Conservation (phyloP, 2,113 vertebrate species). For the Camarhynchus parvulus region DNA sequence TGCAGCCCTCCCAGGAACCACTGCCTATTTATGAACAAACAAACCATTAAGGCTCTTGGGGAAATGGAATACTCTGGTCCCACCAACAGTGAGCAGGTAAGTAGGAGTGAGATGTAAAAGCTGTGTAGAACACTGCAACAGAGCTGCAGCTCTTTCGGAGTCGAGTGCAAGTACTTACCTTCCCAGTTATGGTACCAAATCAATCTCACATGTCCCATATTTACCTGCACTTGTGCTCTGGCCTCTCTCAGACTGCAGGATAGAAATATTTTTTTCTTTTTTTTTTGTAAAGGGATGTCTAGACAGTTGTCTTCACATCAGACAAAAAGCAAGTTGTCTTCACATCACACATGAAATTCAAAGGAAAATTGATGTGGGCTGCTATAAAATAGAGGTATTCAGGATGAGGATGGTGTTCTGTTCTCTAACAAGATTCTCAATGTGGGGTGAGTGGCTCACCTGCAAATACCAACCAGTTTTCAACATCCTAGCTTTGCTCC, state of each 20-base stretch:
- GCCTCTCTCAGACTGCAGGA: slow-evolving; percentile 20
- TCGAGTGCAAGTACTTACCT: background rate
- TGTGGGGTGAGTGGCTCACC: background rate
- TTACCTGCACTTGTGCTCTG: slow-evolving; percentile 5
- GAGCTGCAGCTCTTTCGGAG: background rate
- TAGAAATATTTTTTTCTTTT: background rate
- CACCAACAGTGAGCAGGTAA: background rate
- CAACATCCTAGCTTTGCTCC: background rate
- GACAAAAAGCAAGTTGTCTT: background rate
- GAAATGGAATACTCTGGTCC: background rate
- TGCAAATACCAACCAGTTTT: background rate
- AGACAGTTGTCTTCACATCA: slow-evolving; percentile 62
- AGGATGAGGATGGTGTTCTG: background rate
- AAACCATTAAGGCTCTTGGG: slow-evolving; percentile 34
- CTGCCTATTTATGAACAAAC: slow-evolving; percentile 27
- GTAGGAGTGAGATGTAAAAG: background rate
- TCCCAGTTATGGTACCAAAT: slow-evolving; percentile 29
- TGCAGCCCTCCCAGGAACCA: background rate
- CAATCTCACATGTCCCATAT: slow-evolving; percentile 31
- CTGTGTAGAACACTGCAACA: background rate
- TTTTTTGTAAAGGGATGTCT: slow-evolving; percentile 42
- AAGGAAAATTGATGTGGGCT: background rate
- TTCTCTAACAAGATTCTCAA: background rate
- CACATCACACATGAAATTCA: slow-evolving; percentile 34
- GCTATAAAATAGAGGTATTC: slow-evolving; percentile 5